phyloP scores from a whole-genome alignment of 2,113 vertebrate genomes.

The Triplophysa tibetana region DNA sequence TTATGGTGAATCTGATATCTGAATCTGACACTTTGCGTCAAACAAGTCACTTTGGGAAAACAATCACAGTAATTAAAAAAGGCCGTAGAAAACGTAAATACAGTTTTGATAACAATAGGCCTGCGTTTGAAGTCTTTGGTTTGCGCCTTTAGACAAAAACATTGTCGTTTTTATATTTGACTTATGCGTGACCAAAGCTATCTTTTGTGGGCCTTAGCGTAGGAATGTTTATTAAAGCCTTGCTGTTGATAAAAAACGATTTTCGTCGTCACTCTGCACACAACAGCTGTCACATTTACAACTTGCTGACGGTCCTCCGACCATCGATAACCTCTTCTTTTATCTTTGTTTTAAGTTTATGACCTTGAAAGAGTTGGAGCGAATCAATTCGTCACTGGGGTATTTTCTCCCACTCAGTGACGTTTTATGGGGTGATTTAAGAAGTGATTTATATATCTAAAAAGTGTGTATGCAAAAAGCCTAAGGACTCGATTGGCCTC shows the following conservation, averaged over 20 bases:
- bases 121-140: too few relatives aligned
- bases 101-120: background rate
- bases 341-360: slow-evolving; percentile 39
- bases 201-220: background rate
- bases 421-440: slow-evolving; percentile 56
- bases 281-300: background rate
- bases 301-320: background rate
- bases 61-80: background rate
- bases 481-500: background rate
- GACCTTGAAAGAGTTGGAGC: slow-evolving; percentile 28
- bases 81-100: background rate
- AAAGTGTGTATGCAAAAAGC: background rate
- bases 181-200: background rate
- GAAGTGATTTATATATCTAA: slow-evolving; percentile 51
- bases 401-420: slow-evolving; percentile 27
- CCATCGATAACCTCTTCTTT: slow-evolving; percentile 34
- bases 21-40: background rate
- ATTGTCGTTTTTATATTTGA: background rate
- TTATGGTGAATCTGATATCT: too few relatives aligned
- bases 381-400: slow-evolving; percentile 52
- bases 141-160: too few relatives aligned
- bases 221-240: background rate
- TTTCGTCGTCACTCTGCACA: background rate
- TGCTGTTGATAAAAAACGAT: background rate
- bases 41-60: background rate